Evolutionary conservation across 37 sponge, comb jelly and placozoan species (phyloP), one percentile per base, ranked within the genome.

Genomic region (Petrosia ficiformis): DNA sequence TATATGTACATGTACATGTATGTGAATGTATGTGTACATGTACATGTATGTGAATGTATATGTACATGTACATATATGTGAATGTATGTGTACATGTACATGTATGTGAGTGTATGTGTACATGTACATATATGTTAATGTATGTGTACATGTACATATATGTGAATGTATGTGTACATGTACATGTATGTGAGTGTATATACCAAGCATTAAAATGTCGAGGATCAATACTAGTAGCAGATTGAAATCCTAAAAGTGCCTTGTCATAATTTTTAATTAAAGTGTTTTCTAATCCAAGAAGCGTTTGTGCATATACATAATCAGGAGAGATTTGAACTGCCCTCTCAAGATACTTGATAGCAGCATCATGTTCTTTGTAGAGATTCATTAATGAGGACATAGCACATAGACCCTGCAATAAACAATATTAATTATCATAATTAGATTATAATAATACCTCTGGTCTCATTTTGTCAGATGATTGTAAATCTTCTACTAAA

Each of bases 201-300:
- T 33, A 94, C 95, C 93, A 96, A 33, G 97, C 93, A 52, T 93
- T 82, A 77, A 87, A 96, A 59, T 90, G 88, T 5, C 97, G 42
- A 24, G 94, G 91, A 70, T 97, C 78, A 29, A 86, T 68, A 48
- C 75, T 65, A 3, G 83, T 73, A 4, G 94, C 91, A 40, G 67
- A 38, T 63, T 85, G 82, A 68, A 90, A 91, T n/a, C 80, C 84
- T 21, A 81, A 57, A 59, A 85, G 57, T 0, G 97, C 94, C 39
- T 82, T 84, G 33, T 90, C 84, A 41, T 84, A 86, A 40, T 97
- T 78, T 39, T 94, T 93, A 0, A 71, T 66, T 56, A 84, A 22
- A 67, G 73, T 77, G 61, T 88, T 85, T 78, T 97, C 97, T 48
- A 87, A 87, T 28, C 97, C 94, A 2, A 93, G 82, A 48, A 97